Base-by-base conservation (phyloP, 2,888 invertebrate species). In the Heliconius aoede region DNA sequence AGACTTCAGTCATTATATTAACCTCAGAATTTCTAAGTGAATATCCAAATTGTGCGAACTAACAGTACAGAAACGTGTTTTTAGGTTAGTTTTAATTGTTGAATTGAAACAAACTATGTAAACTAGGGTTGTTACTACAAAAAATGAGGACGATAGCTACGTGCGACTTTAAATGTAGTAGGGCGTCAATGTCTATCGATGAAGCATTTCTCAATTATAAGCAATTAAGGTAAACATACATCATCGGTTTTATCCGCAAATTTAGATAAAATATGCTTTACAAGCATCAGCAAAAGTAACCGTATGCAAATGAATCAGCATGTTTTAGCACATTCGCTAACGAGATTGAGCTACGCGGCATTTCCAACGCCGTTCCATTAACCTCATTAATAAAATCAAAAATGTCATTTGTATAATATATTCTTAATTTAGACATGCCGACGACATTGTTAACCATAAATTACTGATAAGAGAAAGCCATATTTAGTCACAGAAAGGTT, bases 241-340 rank as follows among this genome's bases (percentile, higher is more conserved):
- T 67, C 76, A 76, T 78, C 78, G 58, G 51, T 67, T 68, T 46
- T 75, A 73, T 72, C 73, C 65, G 64, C 72, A 26, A 72, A 79
- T 77, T 80, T 76, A 77, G 76, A 78, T 75, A 82, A 81, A 81
- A 82, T n/a, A 83, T 84, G 69, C 32, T 55, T 84, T 76, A 81
- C 80, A 78, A 78, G 80, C 82, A 81, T 81, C 82, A 80, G 81
- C 80, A 80, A 83, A 83, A 80, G 84, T 88, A 86, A 88, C 90
- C 87, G 86, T 91, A 92, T 92, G 92, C 87, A 91, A 94, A 94
- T 94, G 94, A 94, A 90, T 94, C 94, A 92, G 94, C 94, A 94
- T 90, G 92, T 93, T 94, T 92, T 84, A 84, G 81, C 82, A 86
- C 86, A 88, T 87, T 89, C 86, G 86, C 87, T 88, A 90, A 89